phyloP scores from a whole-genome alignment of 2,797 vertebrate species.

The Notolepis coatsorum region DNA sequence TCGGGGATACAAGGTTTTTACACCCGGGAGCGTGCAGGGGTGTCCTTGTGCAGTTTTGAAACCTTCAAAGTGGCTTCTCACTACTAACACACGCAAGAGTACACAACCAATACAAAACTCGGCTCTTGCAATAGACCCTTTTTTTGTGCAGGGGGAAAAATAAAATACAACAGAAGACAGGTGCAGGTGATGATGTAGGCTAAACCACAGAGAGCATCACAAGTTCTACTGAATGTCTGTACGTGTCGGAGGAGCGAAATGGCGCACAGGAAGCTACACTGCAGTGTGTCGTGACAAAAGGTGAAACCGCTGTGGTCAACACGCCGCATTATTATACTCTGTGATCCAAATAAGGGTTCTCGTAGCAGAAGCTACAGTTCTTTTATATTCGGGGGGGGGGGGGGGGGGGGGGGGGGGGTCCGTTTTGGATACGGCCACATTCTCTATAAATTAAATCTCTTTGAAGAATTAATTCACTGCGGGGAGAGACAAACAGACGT shows the following conservation, averaged over 20 bases:
- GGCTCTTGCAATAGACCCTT: slow-evolving; percentile 30
- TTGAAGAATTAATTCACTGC: too few relatives aligned
- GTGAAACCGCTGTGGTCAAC: slow-evolving; percentile 26
- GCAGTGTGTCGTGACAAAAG: slow-evolving; percentile 28
- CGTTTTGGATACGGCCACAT: too few relatives aligned
- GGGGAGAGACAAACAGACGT: too few relatives aligned
- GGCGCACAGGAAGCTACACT: slow-evolving; percentile 5
- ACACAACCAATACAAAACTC: slow-evolving; percentile 7
- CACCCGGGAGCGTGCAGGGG: too few relatives aligned
- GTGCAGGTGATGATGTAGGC: neutral
- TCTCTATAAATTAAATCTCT: too few relatives aligned
- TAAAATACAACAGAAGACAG: neutral
- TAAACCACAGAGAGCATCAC: slow-evolving; percentile 51
- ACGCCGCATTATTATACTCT: neutral
- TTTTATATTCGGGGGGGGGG: too few relatives aligned
- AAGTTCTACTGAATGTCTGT: slow-evolving; percentile 9
- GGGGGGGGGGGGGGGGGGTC: too few relatives aligned
- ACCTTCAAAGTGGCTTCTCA: too few relatives aligned
- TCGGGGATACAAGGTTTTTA: too few relatives aligned
- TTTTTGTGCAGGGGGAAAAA: slow-evolving; percentile 16
- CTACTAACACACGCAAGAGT: neutral
- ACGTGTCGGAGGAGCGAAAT: slow-evolving; percentile 29
- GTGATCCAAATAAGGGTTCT: neutral
- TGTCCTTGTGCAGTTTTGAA: too few relatives aligned
- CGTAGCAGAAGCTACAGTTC: neutral